Percentiles rank a stretch among this genome's conserved stretches.
These are phyloP conservation scores for Aeoliscus strigatus DNA, from an alignment of 2,797 vertebrate genomes.

Conservation along the genomic window DNA sequence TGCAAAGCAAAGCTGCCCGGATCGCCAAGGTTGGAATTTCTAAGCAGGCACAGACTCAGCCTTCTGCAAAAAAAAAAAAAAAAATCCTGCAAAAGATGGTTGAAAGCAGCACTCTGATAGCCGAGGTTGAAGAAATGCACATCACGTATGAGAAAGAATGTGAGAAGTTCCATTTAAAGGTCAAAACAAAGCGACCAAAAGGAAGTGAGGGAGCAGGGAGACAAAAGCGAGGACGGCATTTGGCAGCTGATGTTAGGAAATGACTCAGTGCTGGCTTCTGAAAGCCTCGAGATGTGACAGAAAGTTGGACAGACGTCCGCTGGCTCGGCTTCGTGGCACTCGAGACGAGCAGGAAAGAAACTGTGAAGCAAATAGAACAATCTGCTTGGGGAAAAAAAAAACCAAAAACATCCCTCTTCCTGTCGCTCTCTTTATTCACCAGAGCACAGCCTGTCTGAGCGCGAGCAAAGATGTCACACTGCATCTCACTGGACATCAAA, in stretches of 20 bases:
- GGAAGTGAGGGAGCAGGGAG: neutral
- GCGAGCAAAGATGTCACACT: constrained; percentile 46
- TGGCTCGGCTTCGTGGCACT: constrained; percentile 30
- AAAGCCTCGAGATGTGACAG: constrained; percentile 16
- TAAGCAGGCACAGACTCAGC: constrained; percentile 4
- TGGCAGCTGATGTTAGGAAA: constrained; percentile 20
- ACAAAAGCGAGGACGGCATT: constrained; percentile 12
- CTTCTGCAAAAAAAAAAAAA: constrained; percentile 2
- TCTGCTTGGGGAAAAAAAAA: too few relatives aligned
- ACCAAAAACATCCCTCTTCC: constrained; percentile 22
- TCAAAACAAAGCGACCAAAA: neutral
- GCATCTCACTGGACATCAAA: constrained; percentile 57
- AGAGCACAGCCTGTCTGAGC: constrained; percentile 1
- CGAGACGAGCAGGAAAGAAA: constrained; percentile 32
- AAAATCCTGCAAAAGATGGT: constrained; percentile 10
- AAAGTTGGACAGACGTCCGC: constrained; percentile 22
- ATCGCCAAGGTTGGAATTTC: constrained; percentile 29
- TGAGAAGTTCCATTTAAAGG: too few relatives aligned
- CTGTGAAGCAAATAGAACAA: constrained; percentile 51
- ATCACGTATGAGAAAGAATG: constrained; percentile 24
- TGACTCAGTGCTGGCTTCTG: constrained; percentile 6
- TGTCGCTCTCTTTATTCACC: constrained; percentile 8
- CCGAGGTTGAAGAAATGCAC: constrained; percentile 1
- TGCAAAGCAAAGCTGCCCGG: constrained; percentile 25
- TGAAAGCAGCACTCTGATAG: constrained; percentile 22